A percentile compares a stretch with the other conserved stretches of the same genome.
These are phyloP conservation scores for Euproctis similis DNA, from an alignment of 2,888 invertebrate species.

Conservation along the genomic window DNA sequence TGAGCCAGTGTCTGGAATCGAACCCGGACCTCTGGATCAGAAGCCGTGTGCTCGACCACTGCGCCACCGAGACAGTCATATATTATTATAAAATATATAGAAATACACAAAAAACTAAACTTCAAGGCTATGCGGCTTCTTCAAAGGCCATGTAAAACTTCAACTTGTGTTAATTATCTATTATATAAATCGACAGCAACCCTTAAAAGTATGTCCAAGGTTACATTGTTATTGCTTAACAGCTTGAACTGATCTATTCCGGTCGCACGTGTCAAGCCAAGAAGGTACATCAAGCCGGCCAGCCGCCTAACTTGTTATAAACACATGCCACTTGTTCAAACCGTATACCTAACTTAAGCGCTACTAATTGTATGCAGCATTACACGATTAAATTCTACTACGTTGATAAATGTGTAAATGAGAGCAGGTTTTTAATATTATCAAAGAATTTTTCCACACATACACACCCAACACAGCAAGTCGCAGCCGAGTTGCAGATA, in stretches of 20 bases:
- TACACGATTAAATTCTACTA: neutral
- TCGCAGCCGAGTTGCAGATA: slow-evolving; percentile 4
- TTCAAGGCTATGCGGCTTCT: no score
- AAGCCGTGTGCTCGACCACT: no score
- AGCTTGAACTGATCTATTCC: neutral
- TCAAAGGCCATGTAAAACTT: no score
- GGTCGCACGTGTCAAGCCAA: neutral
- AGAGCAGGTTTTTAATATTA: slow-evolving; percentile 1
- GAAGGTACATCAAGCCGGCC: neutral
- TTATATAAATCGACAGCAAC: no score
- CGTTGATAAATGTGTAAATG: neutral
- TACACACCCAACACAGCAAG: neutral
- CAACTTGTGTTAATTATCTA: no score
- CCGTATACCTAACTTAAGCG: neutral
- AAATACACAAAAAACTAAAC: no score
- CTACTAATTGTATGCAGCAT: neutral
- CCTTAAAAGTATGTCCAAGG: no score
- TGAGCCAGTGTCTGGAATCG: no score
- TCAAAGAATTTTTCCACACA: slow-evolving; percentile 4
- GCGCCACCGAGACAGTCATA: no score
- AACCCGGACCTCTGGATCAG: no score
- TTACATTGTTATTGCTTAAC: no score
- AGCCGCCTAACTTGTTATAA: neutral
- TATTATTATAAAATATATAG: no score
- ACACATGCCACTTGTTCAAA: neutral